A percentile compares a stretch with the other conserved stretches of the same genome.
phyloP scores from a whole-genome alignment of 2,113 vertebrate genomes.

The Struthidea cinerea region DNA sequence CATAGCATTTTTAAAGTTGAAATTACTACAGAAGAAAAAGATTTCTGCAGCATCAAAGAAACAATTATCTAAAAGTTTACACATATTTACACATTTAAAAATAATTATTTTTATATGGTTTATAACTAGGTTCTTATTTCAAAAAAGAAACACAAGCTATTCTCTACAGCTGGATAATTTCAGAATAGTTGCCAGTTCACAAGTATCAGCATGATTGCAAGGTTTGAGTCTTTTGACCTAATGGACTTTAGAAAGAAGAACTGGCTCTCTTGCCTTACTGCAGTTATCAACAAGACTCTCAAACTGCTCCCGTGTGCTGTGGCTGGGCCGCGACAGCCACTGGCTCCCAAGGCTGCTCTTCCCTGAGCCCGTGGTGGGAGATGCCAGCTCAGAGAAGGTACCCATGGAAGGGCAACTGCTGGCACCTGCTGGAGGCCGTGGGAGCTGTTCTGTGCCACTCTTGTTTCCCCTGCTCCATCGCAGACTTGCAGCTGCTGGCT shows the following conservation, averaged over 20 bases:
- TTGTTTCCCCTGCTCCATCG: neutral
- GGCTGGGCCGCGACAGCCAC: neutral
- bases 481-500: neutral
- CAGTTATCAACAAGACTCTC: neutral
- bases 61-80: constrained; percentile 47
- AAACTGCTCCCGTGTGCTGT: neutral
- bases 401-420: neutral
- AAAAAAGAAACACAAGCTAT: constrained; percentile 32
- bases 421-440: neutral
- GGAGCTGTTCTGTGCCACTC: neutral
- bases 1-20: neutral
- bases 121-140: constrained; percentile 3
- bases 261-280: neutral
- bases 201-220: neutral
- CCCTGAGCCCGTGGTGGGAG: neutral
- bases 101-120: constrained; percentile 24
- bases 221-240: neutral
- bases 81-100: constrained; percentile 69
- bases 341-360: neutral
- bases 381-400: neutral
- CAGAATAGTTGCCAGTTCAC: neutral
- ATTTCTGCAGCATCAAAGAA: constrained; percentile 56
- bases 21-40: constrained; percentile 33
- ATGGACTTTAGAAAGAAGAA: neutral
- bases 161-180: neutral